Conservation (phyloP, 2,888 invertebrate genomes). For the Dolichopus griseipennis region DNA sequence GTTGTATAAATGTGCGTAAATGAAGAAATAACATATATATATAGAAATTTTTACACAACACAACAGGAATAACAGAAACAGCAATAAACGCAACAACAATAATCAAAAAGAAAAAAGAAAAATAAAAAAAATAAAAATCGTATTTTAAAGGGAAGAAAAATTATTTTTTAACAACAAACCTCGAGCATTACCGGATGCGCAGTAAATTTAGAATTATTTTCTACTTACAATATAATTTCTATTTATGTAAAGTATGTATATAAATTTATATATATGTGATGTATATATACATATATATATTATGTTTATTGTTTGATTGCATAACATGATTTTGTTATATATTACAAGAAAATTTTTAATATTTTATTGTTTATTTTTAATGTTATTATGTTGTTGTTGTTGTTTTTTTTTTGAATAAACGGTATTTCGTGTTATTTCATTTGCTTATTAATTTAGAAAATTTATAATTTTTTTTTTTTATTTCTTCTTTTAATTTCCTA, state of each 20-base stretch:
- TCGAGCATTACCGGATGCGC: constrained; percentile 3
- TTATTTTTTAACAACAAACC: constrained; percentile 2
- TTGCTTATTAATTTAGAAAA: too few species aligned
- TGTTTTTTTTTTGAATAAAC: too few species aligned
- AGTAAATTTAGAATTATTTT: constrained; percentile 4
- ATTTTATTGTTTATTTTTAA: too few species aligned
- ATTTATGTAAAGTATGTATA: not conserved
- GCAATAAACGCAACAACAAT: not conserved
- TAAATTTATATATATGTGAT: not conserved
- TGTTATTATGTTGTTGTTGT: too few species aligned
- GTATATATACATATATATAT: not conserved
- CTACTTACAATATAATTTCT: not conserved
- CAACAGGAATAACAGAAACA: not conserved
- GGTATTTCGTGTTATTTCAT: too few species aligned
- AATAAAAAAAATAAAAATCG: too few species aligned
- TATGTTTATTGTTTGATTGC: not conserved
- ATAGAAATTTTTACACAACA: too few species aligned
- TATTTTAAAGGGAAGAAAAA: not conserved
- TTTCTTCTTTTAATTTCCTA: too few species aligned
- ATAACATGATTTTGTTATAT: not conserved
- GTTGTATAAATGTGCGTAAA: not conserved
- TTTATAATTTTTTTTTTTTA: too few species aligned
- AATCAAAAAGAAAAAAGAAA: too few species aligned
- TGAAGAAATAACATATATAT: not conserved
- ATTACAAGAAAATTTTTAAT: too few species aligned